Evolutionary conservation across 1,140 invertebrate genomes (phyloP).

Genomic region (Leptinotarsa texana): DNA sequence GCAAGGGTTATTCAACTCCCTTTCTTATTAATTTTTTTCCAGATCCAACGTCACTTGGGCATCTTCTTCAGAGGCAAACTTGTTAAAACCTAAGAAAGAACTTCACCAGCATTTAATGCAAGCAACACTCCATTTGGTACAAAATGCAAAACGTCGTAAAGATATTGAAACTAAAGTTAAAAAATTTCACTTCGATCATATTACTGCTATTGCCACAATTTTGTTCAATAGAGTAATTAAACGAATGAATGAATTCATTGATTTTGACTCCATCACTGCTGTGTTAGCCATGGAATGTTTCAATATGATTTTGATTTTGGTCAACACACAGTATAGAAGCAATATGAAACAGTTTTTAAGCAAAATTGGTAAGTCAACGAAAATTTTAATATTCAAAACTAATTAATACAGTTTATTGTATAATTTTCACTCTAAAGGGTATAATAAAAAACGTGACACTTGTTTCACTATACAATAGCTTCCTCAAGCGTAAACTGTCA

Average conservation of each 20-base stretch:
- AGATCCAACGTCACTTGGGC: conserved; percentile 56
- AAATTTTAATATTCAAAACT: no score
- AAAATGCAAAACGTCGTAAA: conserved; percentile 52
- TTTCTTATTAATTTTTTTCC: conserved; percentile 31
- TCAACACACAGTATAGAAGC: conserved; percentile 55
- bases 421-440: no score
- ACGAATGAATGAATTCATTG: conserved; percentile 53
- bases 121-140: conserved; percentile 54
- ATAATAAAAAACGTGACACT: no score
- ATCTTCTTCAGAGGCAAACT: conserved; percentile 49
- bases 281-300: conserved; percentile 61
- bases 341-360: conserved; percentile 58
- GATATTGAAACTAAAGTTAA: conserved; percentile 46
- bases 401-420: no score
- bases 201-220: conserved; percentile 52
- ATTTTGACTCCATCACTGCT: conserved; percentile 57
- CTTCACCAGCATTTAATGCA: conserved; percentile 58
- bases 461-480: no score
- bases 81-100: conserved; percentile 55
- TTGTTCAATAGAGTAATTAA: conserved; percentile 56
- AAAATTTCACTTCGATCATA: conserved; percentile 48
- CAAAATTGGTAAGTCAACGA: conserved; percentile 55
- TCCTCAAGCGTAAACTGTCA: no score
- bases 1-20: no score
- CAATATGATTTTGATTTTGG: conserved; percentile 58